Evolutionary conservation across 2,113 vertebrate genomes (phyloP), one percentile per base, ranked within the genome.

Genomic region (Aviceda subcristata): DNA sequence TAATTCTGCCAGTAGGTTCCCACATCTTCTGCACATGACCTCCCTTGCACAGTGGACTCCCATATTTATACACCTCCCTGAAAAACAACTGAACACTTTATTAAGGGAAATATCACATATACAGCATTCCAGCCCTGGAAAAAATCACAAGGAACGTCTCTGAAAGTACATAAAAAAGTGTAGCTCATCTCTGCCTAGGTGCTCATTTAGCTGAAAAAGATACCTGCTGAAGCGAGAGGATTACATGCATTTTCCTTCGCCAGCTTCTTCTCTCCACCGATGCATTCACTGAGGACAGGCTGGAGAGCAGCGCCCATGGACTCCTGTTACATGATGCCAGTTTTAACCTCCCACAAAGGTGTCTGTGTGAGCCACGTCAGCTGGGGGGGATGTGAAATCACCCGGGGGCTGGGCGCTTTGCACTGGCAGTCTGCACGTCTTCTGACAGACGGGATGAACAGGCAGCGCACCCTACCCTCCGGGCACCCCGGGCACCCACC

Each of bases 91-190:
- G 45, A 50, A 73, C 30, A 24, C 32, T 86, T 88, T 88, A 63
- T 59, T 62, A 93, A 93, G 56, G 71, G 74, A 94, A 95, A 90
- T 59, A 92, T 27, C 75, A 53, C 19, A 82, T 69, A 75, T 41
- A 66, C 24, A 63, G 55, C 26, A 69, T 90, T 86, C 59, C 55
- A 92, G 9, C 7, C 39, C 21, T 45, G 51, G 72, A 91, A 92
- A 92, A 94, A 86, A 0, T 50, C 45, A 66, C 8, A 69, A 32
- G 12, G 26, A 90, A 51, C 48, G 30, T 45, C 32, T 90, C 78
- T 90, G 75, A 92, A 92, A 86, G 48, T 39, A 57, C 10, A 8
- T 64, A n/a, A 73, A 81, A 81, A 60, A 73, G 32, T 3, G 3
- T 29, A 86, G 46, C 19, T 93, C 55, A 68, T 78, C 69, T 95